Evolutionary conservation across 2,113 vertebrate species (phyloP).

Genomic region (Heterochromis multidens): DNA sequence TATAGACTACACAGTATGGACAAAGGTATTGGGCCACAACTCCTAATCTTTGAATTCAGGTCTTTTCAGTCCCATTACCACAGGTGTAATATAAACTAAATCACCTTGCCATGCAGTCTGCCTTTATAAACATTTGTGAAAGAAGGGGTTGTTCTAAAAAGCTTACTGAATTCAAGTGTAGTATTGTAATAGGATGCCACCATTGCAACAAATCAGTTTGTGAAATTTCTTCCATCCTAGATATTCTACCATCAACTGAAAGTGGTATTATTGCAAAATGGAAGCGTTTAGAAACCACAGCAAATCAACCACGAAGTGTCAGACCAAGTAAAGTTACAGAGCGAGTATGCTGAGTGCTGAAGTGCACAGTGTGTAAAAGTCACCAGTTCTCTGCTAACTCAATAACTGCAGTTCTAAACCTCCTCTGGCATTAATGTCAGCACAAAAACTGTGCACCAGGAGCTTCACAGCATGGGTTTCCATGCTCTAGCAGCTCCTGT

Average conservation of each 20-base stretch:
- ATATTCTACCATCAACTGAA: no score
- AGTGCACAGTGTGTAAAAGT: background rate
- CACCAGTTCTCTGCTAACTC: background rate
- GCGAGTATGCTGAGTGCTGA: fast-evolving
- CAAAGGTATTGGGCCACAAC: no score
- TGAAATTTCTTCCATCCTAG: background rate
- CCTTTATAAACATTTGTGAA: background rate
- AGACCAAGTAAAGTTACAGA: background rate
- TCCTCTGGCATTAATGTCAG: background rate
- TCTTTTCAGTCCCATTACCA: no score
- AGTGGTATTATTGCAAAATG: fast-evolving
- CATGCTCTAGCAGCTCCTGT: background rate
- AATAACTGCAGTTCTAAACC: background rate
- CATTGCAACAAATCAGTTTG: no score
- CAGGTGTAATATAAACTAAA: no score
- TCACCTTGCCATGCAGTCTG: background rate
- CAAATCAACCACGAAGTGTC: background rate
- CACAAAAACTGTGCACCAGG: background rate
- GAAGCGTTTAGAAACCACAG: background rate
- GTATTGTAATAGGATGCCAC: no score
- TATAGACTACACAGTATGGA: no score
- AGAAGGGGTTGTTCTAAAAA: background rate
- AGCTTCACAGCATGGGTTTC: background rate
- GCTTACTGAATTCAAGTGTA: no score
- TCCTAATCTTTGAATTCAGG: no score